Conservation (phyloP, 2,113 vertebrate species). For the Axis porcinus region DNA sequence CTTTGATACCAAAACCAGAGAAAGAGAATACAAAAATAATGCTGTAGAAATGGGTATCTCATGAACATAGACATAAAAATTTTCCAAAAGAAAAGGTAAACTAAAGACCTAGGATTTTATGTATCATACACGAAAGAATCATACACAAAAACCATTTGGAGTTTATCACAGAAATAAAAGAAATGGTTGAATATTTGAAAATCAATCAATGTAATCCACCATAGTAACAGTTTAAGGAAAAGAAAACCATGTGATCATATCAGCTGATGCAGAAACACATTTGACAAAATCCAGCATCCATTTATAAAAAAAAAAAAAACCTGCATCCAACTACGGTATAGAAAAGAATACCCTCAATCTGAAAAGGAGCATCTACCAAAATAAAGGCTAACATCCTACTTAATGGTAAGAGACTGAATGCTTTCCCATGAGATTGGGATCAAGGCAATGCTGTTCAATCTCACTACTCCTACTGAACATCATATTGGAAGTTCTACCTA, state of each 20-base stretch:
- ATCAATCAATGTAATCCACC: background rate
- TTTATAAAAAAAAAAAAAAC: background rate
- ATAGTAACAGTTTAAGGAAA: background rate
- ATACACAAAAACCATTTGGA: background rate
- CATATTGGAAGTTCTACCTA: background rate
- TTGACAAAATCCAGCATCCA: background rate
- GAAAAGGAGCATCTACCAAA: background rate
- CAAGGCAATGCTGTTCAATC: background rate
- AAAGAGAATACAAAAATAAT: background rate
- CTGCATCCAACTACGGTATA: background rate
- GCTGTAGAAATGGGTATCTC: background rate
- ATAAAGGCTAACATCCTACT: background rate
- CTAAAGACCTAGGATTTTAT: background rate
- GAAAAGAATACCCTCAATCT: background rate
- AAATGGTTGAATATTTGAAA: background rate
- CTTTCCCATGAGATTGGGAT: background rate
- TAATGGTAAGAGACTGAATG: background rate
- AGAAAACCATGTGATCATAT: background rate
- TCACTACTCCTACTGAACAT: background rate
- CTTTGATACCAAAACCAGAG: background rate
- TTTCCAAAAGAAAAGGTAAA: background rate
- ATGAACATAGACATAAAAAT: background rate
- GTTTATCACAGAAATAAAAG: background rate
- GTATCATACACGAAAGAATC: background rate
- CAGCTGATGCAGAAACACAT: background rate